A percentile compares a stretch with the other conserved stretches of the same genome.
Conservation (phyloP, 2,113 vertebrate species). For the Melierax canorus region DNA sequence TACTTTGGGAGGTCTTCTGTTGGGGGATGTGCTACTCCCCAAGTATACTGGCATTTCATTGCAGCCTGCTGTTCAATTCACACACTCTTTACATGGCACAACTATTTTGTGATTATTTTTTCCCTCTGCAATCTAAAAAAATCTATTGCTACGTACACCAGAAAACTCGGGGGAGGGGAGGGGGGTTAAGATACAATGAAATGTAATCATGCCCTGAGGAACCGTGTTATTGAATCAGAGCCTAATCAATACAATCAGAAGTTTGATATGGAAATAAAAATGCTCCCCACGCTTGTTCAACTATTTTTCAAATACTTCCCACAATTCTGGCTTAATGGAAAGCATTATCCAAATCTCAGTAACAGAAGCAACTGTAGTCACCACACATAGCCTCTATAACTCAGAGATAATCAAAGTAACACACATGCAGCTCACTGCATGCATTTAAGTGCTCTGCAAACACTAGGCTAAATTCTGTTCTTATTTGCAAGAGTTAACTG, state of each 20-base stretch:
- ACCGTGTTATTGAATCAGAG: not conserved
- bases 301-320: not conserved
- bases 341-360: not conserved
- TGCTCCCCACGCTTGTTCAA: not conserved
- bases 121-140: not conserved
- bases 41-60: not conserved
- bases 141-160: not conserved
- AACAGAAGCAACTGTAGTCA: not conserved
- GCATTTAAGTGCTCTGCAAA: not conserved
- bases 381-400: accelerated
- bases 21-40: not conserved
- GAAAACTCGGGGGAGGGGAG: not conserved
- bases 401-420: not conserved
- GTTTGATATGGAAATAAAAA: not conserved
- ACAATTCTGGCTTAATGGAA: not conserved
- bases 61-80: not conserved
- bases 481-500: not conserved
- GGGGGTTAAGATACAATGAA: not conserved
- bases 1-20: not conserved
- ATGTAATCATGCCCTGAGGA: not conserved
- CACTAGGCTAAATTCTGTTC: not conserved
- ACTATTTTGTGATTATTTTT: not conserved
- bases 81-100: not conserved
- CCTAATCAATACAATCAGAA: not conserved
- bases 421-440: not conserved